Evolutionary conservation across 2,888 invertebrate genomes (phyloP).

Genomic region (Thalpophila matura): DNA sequence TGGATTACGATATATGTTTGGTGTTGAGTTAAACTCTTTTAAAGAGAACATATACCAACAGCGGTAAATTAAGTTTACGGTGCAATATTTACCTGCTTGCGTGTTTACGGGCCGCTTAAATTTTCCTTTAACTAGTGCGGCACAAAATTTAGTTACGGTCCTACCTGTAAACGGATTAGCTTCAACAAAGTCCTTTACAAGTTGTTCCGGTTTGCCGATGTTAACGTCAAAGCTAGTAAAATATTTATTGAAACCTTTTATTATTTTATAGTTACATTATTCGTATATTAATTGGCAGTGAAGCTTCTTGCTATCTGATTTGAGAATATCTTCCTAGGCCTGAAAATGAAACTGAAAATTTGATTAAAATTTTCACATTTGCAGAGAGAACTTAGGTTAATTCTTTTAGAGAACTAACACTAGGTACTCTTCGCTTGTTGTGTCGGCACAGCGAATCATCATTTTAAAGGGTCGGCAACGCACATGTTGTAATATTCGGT

Average conservation of each 20-base stretch:
- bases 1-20: background rate
- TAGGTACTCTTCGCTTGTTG: too few relatives aligned
- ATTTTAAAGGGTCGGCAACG: too few relatives aligned
- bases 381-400: too few relatives aligned
- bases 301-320: too few relatives aligned
- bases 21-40: background rate
- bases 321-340: too few relatives aligned
- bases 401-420: too few relatives aligned
- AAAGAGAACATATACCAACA: background rate
- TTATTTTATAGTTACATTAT: constrained; percentile 14
- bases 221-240: constrained; percentile 27
- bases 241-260: constrained; percentile 33
- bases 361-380: too few relatives aligned
- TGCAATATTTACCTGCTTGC: constrained; percentile 14
- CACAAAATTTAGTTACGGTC: constrained; percentile 51
- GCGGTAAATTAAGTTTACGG: constrained; percentile 8
- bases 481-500: too few relatives aligned
- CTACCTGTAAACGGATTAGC: constrained; percentile 58
- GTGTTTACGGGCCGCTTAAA: constrained; percentile 37
- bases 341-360: too few relatives aligned
- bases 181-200: constrained; percentile 55
- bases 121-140: constrained; percentile 38
- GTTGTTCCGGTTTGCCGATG: constrained; percentile 32
- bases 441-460: too few relatives aligned
- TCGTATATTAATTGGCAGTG: constrained; percentile 9